Conservation (phyloP, 1,140 invertebrate genomes). For the Drosophila navojoa region DNA sequence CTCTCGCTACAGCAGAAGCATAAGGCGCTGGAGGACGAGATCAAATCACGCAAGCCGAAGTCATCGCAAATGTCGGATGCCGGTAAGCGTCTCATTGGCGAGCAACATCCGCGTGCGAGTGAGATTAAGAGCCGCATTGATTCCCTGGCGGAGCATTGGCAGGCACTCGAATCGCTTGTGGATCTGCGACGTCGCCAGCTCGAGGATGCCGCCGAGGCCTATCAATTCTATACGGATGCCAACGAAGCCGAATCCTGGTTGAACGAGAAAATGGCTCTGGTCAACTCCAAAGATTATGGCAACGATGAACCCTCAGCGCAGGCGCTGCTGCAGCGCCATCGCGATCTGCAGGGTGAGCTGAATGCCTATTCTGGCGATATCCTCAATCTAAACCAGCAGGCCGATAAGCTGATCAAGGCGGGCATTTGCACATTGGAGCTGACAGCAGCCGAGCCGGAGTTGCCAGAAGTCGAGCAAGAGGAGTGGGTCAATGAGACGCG, state of each 20-base stretch:
- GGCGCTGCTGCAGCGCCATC: conserved; percentile 93
- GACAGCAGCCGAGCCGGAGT: conserved; percentile 88
- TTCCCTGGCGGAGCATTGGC: conserved; percentile 93
- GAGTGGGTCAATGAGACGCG: conserved; percentile 91
- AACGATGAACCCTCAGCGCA: conserved; percentile 95
- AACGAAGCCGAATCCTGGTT: conserved; percentile 99
- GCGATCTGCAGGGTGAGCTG: conserved; percentile 95
- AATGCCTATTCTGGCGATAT: conserved; percentile 96
- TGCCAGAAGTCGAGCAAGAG: conserved; percentile 88
- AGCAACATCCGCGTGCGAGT: conserved; percentile 90
- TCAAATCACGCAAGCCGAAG: conserved; percentile 93
- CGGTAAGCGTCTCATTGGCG: conserved; percentile 90
- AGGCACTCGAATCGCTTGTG: conserved; percentile 92
- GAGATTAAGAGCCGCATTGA: conserved; percentile 93
- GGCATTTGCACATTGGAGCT: conserved; percentile 91
- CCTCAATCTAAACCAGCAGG: conserved; percentile 92
- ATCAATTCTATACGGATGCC: conserved; percentile 97
- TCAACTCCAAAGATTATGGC: conserved; percentile 94
- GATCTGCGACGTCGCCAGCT: conserved; percentile 93
- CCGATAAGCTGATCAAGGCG: conserved; percentile 91
- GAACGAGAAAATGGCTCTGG: conserved; percentile 95
- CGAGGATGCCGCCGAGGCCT: conserved; percentile 96
- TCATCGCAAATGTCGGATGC: conserved; percentile 90
- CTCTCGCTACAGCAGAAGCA: conserved; percentile 97
- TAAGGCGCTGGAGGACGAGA: conserved; percentile 96